Base-by-base conservation (phyloP, 2,888 invertebrate genomes). In the Chalcis sispes region DNA sequence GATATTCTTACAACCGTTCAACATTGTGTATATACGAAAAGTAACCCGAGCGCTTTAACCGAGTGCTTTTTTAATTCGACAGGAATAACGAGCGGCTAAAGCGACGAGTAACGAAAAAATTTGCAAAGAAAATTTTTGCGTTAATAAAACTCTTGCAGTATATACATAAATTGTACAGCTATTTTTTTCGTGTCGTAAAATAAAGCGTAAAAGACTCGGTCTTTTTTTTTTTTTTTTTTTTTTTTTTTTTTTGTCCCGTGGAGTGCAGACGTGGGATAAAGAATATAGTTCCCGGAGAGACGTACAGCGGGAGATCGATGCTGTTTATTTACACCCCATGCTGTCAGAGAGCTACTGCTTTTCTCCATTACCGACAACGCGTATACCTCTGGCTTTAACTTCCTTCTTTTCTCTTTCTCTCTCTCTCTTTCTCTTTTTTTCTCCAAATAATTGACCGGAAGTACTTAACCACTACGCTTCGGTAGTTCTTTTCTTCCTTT, bases 301-400 rank as follows among this genome's bases (percentile, higher is more conserved):
- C 13, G n/a, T 7, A 23, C 54, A n/a, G 65, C 79, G 77, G 82
- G 84, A 83, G 82, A 83, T 82, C 80, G 82, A 82, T 82, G 80
- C 79, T 81, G 77, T 81, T 83, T 82, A 82, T 83, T 82, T 82
- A 79, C 72, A 79, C 81, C 83, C 83, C 83, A 81, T 73, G 76
- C 81, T 79, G 83, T 78, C 83, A 20, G 29, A 18, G 82, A 29
- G 36, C 23, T 75, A 75, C 82, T 59, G 73, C 67, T 78, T 82
- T 83, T 81, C 64, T 85, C 83, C 85, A 85, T 85, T 85, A 85
- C 72, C 42, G n/a, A 29, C 52, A 32, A 27, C 13, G 42, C 15
- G 42, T 15, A 36, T 7, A 36, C 5, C 36, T 7, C 36, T 36
- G 4, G n/a, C n/a, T n/a, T n/a, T n/a, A n/a, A n/a, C n/a, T n/a